These are phyloP conservation scores for Oncorhynchus masou DNA, from an alignment of 2,113 vertebrate species.

Conservation along the genomic window DNA sequence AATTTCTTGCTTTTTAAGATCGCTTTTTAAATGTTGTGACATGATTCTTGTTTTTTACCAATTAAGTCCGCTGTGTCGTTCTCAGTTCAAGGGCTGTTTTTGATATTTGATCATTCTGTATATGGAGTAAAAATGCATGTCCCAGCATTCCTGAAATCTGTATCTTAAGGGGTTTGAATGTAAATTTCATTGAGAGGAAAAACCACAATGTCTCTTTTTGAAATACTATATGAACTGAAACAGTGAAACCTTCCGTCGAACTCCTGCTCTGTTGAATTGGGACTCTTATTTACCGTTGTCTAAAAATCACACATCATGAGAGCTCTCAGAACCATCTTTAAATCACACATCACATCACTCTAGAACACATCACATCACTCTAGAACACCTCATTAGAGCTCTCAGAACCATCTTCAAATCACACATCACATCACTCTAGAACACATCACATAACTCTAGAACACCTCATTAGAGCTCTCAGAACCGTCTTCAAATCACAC, in stretches of 20 bases:
- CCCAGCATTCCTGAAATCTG: conserved; percentile 66
- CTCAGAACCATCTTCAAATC: conserved; percentile 59
- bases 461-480: no score
- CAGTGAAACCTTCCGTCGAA: conserved; percentile 44
- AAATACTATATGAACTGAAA: conserved; percentile 43
- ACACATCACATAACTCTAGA: no score
- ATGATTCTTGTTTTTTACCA: conserved; percentile 49
- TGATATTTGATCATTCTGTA: conserved; percentile 47
- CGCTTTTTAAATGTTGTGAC: conserved; percentile 51
- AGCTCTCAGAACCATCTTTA: no score
- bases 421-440: no score
- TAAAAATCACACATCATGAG: conserved; percentile 26
- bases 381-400: neutral
- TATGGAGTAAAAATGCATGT: conserved; percentile 71
- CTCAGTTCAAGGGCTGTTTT: conserved; percentile 72
- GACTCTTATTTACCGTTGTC: conserved; percentile 28
- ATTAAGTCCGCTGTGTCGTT: conserved; percentile 59
- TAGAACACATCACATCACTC: no score
- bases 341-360: no score
- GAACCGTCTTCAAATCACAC: no score
- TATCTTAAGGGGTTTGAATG: conserved; percentile 72
- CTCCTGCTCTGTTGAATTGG: conserved; percentile 6
- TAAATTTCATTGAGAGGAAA: conserved; percentile 63
- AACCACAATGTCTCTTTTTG: conserved; percentile 57
- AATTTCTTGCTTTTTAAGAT: conserved; percentile 48